A percentile compares a stretch with the other conserved stretches of the same genome.
Evolutionary conservation across 2,113 vertebrate genomes (phyloP).

Genomic region (Salvelinus fontinalis): DNA sequence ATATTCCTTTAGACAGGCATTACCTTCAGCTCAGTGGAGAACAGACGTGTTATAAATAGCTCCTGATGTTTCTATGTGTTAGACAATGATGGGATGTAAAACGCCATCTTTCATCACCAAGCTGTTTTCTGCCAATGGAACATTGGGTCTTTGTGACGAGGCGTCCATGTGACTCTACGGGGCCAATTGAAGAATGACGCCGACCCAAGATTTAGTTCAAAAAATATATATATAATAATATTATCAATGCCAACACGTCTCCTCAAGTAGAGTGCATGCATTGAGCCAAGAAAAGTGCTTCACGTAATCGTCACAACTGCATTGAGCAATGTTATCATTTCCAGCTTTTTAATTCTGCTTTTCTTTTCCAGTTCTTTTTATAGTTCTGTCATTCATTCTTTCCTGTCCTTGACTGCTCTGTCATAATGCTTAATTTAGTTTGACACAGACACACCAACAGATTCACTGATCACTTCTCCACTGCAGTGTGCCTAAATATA

Average conservation of each 20-base stretch:
- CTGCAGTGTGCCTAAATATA: too few species aligned
- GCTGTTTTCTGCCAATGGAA: conserved; percentile 26
- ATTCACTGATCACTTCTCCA: background rate
- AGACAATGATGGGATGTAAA: conserved; percentile 6
- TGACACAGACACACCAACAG: background rate
- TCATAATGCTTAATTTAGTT: background rate
- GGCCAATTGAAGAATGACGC: conserved; percentile 8
- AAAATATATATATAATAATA: too few species aligned
- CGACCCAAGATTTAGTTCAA: too few species aligned
- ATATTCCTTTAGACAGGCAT: conserved; percentile 51
- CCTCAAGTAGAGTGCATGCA: too few species aligned
- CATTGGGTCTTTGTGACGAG: conserved; percentile 41
- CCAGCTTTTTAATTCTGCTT: background rate
- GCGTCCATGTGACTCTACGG: conserved; percentile 17
- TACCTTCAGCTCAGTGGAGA: conserved; percentile 35
- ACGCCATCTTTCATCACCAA: background rate
- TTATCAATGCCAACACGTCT: too few species aligned
- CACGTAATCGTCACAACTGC: too few species aligned
- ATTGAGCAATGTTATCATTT: too few species aligned
- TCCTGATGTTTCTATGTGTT: conserved; percentile 57
- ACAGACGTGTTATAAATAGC: conserved; percentile 69
- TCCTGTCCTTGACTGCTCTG: conserved; percentile 3
- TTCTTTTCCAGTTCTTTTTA: background rate
- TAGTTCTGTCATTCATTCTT: conserved; percentile 24
- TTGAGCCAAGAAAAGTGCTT: too few species aligned